Base-by-base conservation (phyloP, 2,888 invertebrate genomes). In the Argyra leucocephala region DNA sequence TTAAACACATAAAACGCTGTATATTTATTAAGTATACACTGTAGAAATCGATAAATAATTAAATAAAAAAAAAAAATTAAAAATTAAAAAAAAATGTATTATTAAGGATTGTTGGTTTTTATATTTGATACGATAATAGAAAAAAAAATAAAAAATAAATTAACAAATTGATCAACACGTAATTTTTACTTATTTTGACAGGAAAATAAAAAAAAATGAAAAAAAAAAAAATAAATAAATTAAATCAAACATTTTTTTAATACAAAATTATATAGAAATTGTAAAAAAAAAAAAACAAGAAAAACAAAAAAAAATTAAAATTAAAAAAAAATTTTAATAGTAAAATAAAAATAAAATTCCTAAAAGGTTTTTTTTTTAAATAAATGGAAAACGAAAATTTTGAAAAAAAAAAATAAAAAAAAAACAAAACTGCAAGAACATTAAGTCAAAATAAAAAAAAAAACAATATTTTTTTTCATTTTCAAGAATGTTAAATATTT, bases 101-200 rank as follows among this genome's bases (percentile, higher is more conserved):
- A 61, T 65, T 66, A 73, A 74, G 74, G 71, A 76, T 79, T 79
- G 78, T 79, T 78, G 77, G 78, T 79, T 78, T 79, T 78, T 79
- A 79, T 78, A 78, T 78, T 78, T 78, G 78, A 79, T 78, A 78
- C 79, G 78, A 78, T 74, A 76, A 74, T 65, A 61, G 21, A 61
- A 31, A 18, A 61, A 61, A 61, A 31, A 61, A 61, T 1, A 59
- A 59, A 59, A 23, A 58, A 58, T 18, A 48, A 48, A 48, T 48
- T 48, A 48, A 73, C 73, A 73, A 73, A 74, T 74, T 73, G 74
- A 48, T 48, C 48, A 48, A 48, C 48, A 48, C 48, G 48, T 48
- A 48, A 48, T 48, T 48, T 48, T 48, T 48, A 48, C 48, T 48
- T 48, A 48, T 48, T 48, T 48, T 48, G 18, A 48, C 48, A 48